phyloP scores from a whole-genome alignment of 1,140 invertebrate species.

The Magallana angulata region DNA sequence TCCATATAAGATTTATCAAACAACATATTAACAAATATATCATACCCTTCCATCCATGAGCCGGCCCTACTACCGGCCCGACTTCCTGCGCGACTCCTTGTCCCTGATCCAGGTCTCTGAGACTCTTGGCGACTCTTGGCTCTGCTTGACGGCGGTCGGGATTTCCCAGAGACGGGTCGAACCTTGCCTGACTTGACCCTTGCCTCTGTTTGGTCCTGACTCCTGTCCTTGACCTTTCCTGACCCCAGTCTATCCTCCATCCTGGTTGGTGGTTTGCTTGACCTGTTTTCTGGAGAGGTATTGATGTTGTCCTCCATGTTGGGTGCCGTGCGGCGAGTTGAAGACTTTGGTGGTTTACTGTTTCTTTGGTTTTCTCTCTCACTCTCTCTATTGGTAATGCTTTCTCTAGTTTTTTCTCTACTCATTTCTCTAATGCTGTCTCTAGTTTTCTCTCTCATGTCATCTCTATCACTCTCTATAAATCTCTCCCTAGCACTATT shows the following conservation, averaged over 20 bases:
- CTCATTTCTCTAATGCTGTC: no score
- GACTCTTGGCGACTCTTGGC: constrained; percentile 49
- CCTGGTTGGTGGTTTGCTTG: not conserved
- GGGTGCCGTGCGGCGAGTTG: no score
- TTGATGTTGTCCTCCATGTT: not conserved
- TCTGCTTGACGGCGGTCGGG: constrained; percentile 49
- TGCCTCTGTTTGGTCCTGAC: not conserved
- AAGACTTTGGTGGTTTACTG: constrained; percentile 15
- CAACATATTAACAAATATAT: no score
- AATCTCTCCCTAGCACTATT: no score
- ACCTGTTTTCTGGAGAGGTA: not conserved
- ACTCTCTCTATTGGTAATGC: no score
- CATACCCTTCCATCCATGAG: constrained; percentile 65
- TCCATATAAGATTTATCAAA: no score
- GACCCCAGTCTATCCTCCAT: not conserved
- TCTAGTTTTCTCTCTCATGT: no score
- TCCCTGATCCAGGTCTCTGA: constrained; percentile 62
- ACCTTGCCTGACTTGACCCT: not conserved
- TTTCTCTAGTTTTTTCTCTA: no score
- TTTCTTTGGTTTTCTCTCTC: not conserved
- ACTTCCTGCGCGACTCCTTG: not conserved
- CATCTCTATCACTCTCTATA: no score
- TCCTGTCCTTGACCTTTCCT: not conserved
- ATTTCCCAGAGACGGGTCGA: constrained; percentile 31
- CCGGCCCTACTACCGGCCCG: constrained; percentile 57